Evolutionary conservation across 2,797 vertebrate genomes (phyloP), one percentile per base, ranked within the genome.

Genomic region (Arctocebus calabarensis): DNA sequence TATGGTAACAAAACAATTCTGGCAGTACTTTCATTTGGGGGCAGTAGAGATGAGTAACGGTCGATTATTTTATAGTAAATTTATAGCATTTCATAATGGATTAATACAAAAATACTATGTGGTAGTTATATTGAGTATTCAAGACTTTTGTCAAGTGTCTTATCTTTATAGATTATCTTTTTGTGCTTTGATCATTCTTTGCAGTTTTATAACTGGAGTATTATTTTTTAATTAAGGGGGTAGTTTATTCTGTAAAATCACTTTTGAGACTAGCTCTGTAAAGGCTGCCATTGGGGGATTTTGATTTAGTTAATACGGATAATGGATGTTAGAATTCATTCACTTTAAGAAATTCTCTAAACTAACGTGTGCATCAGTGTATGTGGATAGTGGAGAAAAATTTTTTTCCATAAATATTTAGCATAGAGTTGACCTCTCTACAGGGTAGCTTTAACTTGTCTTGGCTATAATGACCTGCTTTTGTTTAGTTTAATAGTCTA

Each of bases 241-340:
- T 5, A 83, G 32, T 84, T 66, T 93, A 16, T 66, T 93, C 32
- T 90, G 5, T 94, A 86, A 94, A 96, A 48, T 91, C 20, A 84
- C 23, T 90, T 55, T 84, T 82, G 77, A 90, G 45, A 55, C 25
- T 92, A 81, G 20, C 74, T 84, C 19, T 96, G 20, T 79, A 68
- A 85, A 93, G n/a, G 91, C 52, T 86, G 43, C n/a, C 90, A 12
- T 96, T 84, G 43, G 29, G 68, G 32, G n/a, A 73, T 93, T 94
- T 96, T 96, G 23, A 71, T 92, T 95, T 88, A 93, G 20, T 94
- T 88, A 93, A 84, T 96, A 52, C 94, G 77, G 95, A 29, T 92
- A 90, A 89, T 83, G 7, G 86, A 45, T 79, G 91, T 93, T 25
- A 89, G 52, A 92, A 45, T 94, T 95, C 16, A 90, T 75, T 90